Evolutionary conservation across 1,140 invertebrate genomes (phyloP), one percentile per base, ranked within the genome.

Genomic region (Drosophila quadrilineata): DNA sequence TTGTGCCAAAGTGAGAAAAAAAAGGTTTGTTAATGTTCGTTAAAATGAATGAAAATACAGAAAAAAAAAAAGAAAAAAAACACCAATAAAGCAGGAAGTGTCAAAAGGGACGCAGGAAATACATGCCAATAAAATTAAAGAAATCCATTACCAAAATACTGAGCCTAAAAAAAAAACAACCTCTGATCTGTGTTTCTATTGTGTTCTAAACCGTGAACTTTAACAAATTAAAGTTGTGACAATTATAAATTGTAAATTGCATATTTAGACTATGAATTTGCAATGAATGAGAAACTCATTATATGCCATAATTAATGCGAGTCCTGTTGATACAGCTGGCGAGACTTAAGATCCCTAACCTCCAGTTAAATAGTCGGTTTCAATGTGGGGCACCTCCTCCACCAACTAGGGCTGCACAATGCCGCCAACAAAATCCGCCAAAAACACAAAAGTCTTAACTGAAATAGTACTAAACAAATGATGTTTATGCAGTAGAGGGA

Each of bases 221-320:
- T n/a, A n/a, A n/a, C n/a, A n/a, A n/a, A n/a, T n/a, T n/a, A n/a
- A n/a, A n/a, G n/a, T n/a, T n/a, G n/a, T 17, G 38, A 38, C 38
- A 14, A 43, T 28, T 28, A 48, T 33, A 5, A 41, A 49, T 45
- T 31, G 33, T 16, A 10, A 12, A 35, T 22, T 35, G 38, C 22
- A 35, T 12, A 8, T 12, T n/a, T n/a, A n/a, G n/a, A n/a, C n/a
- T n/a, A n/a, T n/a, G n/a, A n/a, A n/a, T n/a, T n/a, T n/a, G n/a
- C n/a, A n/a, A n/a, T n/a, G n/a, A n/a, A n/a, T n/a, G n/a, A n/a
- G 24, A 29, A 31, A 26, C 62, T 60, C 43, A 72, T 69, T 75
- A 72, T 66, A 58, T 60, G 75, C 56, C 68, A 84, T 84, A 84
- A 84, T 76, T 82, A 73, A 84, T 82, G 68, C 50, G 69, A 84